Base-by-base conservation (phyloP, 2,797 vertebrate genomes). In the Paedocypris micromegethes region DNA sequence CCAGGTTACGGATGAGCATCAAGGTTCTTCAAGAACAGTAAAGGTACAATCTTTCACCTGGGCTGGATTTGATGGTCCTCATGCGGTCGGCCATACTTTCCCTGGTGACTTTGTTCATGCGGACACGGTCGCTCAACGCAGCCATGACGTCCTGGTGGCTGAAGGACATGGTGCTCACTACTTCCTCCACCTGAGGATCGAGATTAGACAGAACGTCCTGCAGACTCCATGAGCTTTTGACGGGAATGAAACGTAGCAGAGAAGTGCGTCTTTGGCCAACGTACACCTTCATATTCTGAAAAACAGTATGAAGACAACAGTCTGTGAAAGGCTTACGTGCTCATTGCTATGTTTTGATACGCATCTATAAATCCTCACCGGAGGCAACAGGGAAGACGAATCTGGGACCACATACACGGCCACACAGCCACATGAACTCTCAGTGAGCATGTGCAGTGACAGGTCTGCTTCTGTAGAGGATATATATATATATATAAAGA, bases 41-140 rank as follows among this genome's bases (percentile, higher is more conserved):
- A 23, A 23, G 23, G 23, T 23, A 23, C 23, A 23, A 23, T 23
- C 23, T 23, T 23, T 2, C 78, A 97, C 96, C 96, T 75, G 93
- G 89, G 72, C 96, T 99, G 85, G 95, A 97, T 79, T 98, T 98
- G 78, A 98, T 92, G 49, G 91, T 84, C 56, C 93, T 90, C 86
- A 95, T 93, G 39, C 89, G 91, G 39, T 94, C 93, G 0, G 87
- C 88, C 41, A 88, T 82, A 79, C 83, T 86, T 72, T 87, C 88
- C 71, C 82, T 87, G 78, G 85, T 86, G 23, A 88, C 87, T 9
- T 88, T 91, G 52, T 86, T 80, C 0, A 89, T 78, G 0, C 93
- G 91, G 49, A 93, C 85, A 0, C 93, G 87, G 86, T 96, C 88
- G 0, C 93, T 91, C 64, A 99, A 86, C 6, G 94, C 90, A 0